These are phyloP conservation scores for Epirrhoe tristata DNA, from an alignment of 2,888 invertebrate genomes.

Conservation along the genomic window DNA sequence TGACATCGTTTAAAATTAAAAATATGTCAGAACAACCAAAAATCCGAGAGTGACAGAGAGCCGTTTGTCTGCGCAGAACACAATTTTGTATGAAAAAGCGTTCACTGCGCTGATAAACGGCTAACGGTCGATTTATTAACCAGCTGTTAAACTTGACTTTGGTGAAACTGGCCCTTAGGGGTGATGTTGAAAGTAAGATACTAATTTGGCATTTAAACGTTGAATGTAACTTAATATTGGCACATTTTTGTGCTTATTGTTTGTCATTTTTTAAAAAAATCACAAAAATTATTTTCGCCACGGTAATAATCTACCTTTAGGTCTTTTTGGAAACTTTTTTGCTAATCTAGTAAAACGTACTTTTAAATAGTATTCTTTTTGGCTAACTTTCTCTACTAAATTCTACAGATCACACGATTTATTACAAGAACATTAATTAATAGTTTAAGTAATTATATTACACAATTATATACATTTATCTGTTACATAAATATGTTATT, in stretches of 20 bases:
- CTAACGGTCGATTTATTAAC: no score
- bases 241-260: not conserved
- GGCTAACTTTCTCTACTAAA: conserved; percentile 63
- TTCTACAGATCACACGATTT: conserved; percentile 74
- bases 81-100: no score
- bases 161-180: no score
- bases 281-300: not conserved
- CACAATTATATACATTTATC: conserved; percentile 59
- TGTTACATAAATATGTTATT: conserved; percentile 8
- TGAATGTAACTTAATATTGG: not conserved
- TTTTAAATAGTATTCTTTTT: conserved; percentile 42
- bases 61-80: no score
- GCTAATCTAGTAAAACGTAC: conserved; percentile 20
- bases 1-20: no score
- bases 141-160: no score
- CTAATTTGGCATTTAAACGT: not conserved
- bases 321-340: conserved; percentile 8
- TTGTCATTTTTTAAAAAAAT: not conserved
- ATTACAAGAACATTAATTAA: conserved; percentile 67
- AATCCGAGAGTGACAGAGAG: no score
- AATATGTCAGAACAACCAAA: no score
- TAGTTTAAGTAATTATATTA: conserved; percentile 55
- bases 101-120: no score
- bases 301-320: conserved; percentile 12
- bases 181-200: no score